These are phyloP conservation scores for Pediacus dermestoides DNA, from an alignment of 2,888 invertebrate genomes.

Conservation along the genomic window DNA sequence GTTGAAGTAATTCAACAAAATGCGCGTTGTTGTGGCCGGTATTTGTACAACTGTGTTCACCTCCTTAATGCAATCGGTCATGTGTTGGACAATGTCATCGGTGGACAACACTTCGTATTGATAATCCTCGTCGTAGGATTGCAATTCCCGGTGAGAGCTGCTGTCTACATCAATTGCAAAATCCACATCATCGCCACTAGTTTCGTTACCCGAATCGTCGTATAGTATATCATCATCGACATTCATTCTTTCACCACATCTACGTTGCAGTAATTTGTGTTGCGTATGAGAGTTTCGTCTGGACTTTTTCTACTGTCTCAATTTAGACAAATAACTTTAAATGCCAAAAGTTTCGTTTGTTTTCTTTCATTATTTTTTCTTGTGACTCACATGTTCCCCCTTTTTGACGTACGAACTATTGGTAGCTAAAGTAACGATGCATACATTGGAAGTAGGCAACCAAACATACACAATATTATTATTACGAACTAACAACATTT, in stretches of 20 bases:
- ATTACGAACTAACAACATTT: too few relatives aligned
- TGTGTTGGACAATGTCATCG: conserved; percentile 95
- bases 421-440: too few relatives aligned
- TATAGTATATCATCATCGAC: conserved; percentile 87
- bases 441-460: too few relatives aligned
- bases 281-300: not conserved
- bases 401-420: too few relatives aligned
- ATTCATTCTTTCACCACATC: conserved; percentile 62
- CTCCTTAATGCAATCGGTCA: conserved; percentile 96
- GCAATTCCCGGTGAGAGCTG: conserved; percentile 71
- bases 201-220: conserved; percentile 90
- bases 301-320: conserved; percentile 20
- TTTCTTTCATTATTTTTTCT: too few relatives aligned
- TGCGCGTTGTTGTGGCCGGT: conserved; percentile 84
- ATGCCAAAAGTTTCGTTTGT: conserved; percentile 17
- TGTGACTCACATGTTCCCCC: too few relatives aligned
- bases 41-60: conserved; percentile 95
- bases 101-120: conserved; percentile 93
- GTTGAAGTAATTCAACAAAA: conserved; percentile 95
- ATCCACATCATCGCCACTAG: conserved; percentile 92
- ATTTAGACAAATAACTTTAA: conserved; percentile 28
- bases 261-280: conserved; percentile 14
- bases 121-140: conserved; percentile 85
- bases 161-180: conserved; percentile 85
- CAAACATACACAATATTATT: too few relatives aligned